Conservation (phyloP, 2,888 invertebrate species). For the Drosophila multiciliata region DNA sequence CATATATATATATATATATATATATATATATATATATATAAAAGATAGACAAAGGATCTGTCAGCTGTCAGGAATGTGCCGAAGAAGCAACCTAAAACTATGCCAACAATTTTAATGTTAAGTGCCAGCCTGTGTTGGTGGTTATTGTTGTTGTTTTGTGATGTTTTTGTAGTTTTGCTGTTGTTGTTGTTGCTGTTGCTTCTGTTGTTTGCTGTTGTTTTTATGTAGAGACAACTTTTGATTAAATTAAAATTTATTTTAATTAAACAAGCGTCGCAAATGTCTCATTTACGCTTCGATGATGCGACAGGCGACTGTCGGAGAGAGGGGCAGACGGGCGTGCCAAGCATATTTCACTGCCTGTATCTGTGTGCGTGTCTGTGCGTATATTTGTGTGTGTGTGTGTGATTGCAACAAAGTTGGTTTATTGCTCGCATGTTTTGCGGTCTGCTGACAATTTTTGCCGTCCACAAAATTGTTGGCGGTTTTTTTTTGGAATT, state of each 20-base stretch:
- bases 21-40: background rate
- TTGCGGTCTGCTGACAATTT: slow-evolving; percentile 72
- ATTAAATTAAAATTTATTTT: slow-evolving; percentile 83
- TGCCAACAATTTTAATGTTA: slow-evolving; percentile 78
- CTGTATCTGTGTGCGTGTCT: background rate
- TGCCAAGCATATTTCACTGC: slow-evolving; percentile 21
- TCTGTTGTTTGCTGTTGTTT: slow-evolving; percentile 25
- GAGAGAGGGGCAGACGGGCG: slow-evolving; percentile 13
- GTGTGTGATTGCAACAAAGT: slow-evolving; percentile 39
- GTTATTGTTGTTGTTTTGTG: slow-evolving; percentile 17
- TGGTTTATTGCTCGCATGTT: slow-evolving; percentile 72
- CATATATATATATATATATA: background rate
- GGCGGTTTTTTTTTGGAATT: slow-evolving; percentile 18
- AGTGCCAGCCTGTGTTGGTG: slow-evolving; percentile 63
- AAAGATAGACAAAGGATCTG: slow-evolving; percentile 11
- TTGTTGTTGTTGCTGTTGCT: slow-evolving; percentile 21
- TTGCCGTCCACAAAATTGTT: slow-evolving; percentile 33
- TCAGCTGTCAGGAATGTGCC: slow-evolving; percentile 33
- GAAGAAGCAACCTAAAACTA: slow-evolving; percentile 58
- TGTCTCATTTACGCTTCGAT: slow-evolving; percentile 82
- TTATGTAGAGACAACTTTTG: slow-evolving; percentile 70
- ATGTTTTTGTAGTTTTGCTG: slow-evolving; percentile 20
- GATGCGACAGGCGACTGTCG: slow-evolving; percentile 69
- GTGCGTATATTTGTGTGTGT: background rate
- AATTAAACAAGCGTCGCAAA: slow-evolving; percentile 82